Percentiles rank a stretch among this genome's conserved stretches.
phyloP scores from a whole-genome alignment of 1,140 invertebrate species.

The roundworm (Caenorhabditis elegans) region DNA sequence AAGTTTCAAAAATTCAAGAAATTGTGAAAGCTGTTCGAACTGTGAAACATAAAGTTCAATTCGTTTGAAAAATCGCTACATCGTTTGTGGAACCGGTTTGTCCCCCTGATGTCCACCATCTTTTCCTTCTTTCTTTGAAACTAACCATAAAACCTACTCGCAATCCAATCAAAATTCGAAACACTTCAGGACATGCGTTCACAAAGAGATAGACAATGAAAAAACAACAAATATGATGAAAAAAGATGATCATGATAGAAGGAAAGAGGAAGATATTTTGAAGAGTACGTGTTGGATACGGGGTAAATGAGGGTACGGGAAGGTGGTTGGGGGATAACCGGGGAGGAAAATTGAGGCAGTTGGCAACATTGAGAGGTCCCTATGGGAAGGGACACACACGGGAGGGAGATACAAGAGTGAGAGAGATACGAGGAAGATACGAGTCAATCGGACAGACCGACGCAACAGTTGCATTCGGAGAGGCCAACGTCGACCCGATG shows the following conservation, averaged over 20 bases:
- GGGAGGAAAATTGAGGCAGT: not conserved
- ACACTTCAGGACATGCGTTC: not conserved
- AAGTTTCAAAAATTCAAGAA: too few species aligned
- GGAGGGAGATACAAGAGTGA: not conserved
- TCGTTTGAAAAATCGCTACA: not conserved
- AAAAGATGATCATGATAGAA: too few species aligned
- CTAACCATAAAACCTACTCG: not conserved
- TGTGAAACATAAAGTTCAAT: not conserved
- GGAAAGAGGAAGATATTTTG: not conserved
- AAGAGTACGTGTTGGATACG: not conserved
- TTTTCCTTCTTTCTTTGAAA: not conserved
- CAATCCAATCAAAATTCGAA: not conserved
- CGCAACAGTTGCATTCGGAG: constrained; percentile 28
- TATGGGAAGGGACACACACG: not conserved
- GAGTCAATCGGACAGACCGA: constrained; percentile 12
- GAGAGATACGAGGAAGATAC: not conserved
- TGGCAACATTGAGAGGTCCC: constrained; percentile 26
- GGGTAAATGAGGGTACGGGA: not conserved
- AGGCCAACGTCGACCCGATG: not conserved
- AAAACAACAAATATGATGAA: not conserved
- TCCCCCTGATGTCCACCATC: not conserved
- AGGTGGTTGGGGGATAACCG: not conserved
- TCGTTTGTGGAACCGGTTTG: not conserved
- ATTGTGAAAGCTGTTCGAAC: not conserved
- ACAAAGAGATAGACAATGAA: not conserved